Conservation (phyloP, 1,140 invertebrate species). For the Oncopeltus fasciatus region DNA sequence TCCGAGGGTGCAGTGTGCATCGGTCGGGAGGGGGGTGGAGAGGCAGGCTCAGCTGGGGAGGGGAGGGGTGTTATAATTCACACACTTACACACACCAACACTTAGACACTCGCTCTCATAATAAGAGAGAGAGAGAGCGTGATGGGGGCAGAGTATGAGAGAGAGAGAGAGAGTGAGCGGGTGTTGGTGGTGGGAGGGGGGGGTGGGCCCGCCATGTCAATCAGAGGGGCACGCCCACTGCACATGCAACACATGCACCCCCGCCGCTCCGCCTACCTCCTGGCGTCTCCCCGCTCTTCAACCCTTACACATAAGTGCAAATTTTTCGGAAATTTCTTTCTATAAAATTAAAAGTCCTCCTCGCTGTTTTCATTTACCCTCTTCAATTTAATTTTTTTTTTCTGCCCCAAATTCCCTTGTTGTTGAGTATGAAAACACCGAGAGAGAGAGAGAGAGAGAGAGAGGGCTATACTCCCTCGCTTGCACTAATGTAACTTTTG, state of each 20-base stretch:
- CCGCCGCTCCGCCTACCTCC: background rate
- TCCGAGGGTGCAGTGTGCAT: too few species aligned
- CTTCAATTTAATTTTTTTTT: too few species aligned
- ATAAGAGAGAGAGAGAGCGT: background rate
- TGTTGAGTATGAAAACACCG: too few species aligned
- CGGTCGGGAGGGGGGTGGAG: conserved; percentile 1
- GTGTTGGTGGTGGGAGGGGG: background rate
- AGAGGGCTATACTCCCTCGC: too few species aligned
- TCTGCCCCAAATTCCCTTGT: too few species aligned
- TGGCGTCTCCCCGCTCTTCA: background rate
- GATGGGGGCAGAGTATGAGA: background rate
- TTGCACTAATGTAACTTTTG: too few species aligned
- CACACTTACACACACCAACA: background rate
- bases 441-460: too few species aligned
- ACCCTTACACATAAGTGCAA: background rate
- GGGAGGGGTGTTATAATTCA: conserved; percentile 13
- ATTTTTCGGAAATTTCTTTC: too few species aligned
- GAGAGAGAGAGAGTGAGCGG: background rate
- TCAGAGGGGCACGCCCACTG: conserved; percentile 11
- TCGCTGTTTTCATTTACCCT: too few species aligned
- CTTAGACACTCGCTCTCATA: background rate
- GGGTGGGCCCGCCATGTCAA: background rate
- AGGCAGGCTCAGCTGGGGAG: background rate
- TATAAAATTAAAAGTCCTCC: too few species aligned
- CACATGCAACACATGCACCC: conserved; percentile 14